Conservation (phyloP, 2,797 vertebrate genomes). For the Neoniphon sammara region DNA sequence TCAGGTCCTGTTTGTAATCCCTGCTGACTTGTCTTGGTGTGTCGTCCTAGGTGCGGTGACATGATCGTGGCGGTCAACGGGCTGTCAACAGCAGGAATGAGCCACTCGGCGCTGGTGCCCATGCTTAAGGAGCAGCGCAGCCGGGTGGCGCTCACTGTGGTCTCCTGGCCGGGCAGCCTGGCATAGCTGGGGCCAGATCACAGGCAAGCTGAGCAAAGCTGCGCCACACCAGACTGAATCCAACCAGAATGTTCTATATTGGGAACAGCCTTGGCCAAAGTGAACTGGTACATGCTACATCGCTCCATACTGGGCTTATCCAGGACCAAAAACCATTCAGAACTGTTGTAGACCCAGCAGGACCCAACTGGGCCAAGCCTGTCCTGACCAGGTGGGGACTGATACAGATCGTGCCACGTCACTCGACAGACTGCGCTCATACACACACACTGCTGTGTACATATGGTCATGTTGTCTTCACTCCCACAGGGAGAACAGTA, state of each 20-base stretch:
- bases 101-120: conserved; percentile 96
- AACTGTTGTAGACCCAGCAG: conserved; percentile 73
- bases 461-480: conserved; percentile 77
- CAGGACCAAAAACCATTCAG: conserved; percentile 80
- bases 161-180: conserved; percentile 98
- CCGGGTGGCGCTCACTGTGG: conserved; percentile 95
- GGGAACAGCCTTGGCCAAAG: conserved; percentile 74
- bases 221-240: conserved; percentile 38
- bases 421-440: conserved; percentile 71
- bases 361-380: conserved; percentile 71
- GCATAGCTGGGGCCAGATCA: conserved; percentile 80
- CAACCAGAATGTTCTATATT: conserved; percentile 70
- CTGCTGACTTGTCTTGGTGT: conserved; percentile 31
- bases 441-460: conserved; percentile 77
- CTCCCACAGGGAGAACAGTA: conserved; percentile 62
- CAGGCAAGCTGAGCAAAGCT: conserved; percentile 39
- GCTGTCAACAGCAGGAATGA: conserved; percentile 96
- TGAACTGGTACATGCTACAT: conserved; percentile 71
- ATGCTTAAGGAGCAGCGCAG: conserved; percentile 99
- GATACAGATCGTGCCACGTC: conserved; percentile 75
- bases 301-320: conserved; percentile 75
- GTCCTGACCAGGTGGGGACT: conserved; percentile 64
- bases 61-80: conserved; percentile 98
- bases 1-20: conserved; percentile 14
- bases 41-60: conserved; percentile 90